These are phyloP conservation scores for Drosophila formosana DNA, from an alignment of 2,888 invertebrate genomes.

Conservation along the genomic window DNA sequence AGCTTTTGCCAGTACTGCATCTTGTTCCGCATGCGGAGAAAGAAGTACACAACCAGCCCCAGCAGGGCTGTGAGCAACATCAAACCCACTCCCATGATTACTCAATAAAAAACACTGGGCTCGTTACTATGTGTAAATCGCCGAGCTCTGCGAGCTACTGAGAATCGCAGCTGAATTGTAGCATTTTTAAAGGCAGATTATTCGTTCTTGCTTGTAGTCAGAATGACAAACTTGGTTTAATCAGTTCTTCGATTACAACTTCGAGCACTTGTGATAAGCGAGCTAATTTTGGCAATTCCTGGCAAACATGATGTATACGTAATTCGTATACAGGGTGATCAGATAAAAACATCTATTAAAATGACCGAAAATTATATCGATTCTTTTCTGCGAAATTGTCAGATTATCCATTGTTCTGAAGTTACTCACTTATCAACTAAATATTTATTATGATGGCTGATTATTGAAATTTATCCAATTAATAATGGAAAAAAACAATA, in stretches of 20 bases:
- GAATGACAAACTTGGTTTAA: conserved; percentile 1
- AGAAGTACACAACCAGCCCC: conserved; percentile 39
- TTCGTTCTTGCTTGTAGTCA: neutral
- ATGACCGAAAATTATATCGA: neutral
- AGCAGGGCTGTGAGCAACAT: conserved; percentile 38
- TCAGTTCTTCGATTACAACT: neutral
- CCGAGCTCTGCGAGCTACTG: neutral
- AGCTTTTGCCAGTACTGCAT: conserved; percentile 48
- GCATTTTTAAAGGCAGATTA: neutral
- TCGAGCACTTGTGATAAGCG: neutral
- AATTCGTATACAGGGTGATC: neutral
- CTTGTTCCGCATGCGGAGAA: conserved; percentile 34
- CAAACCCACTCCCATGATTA: conserved; percentile 41
- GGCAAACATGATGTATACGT: neutral
- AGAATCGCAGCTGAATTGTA: neutral
- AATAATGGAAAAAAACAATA: too few species aligned
- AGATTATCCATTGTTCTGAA: too few species aligned
- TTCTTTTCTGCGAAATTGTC: too few species aligned
- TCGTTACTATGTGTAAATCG: neutral
- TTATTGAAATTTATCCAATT: too few species aligned
- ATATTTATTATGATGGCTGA: too few species aligned
- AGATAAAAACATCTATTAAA: neutral
- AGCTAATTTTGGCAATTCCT: neutral
- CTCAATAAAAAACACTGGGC: neutral
- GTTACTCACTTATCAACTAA: too few species aligned